Percentiles rank a stretch among this genome's conserved stretches.
Evolutionary conservation across 2,797 vertebrate species (phyloP).

Genomic region (Chiroxiphia lanceolata): DNA sequence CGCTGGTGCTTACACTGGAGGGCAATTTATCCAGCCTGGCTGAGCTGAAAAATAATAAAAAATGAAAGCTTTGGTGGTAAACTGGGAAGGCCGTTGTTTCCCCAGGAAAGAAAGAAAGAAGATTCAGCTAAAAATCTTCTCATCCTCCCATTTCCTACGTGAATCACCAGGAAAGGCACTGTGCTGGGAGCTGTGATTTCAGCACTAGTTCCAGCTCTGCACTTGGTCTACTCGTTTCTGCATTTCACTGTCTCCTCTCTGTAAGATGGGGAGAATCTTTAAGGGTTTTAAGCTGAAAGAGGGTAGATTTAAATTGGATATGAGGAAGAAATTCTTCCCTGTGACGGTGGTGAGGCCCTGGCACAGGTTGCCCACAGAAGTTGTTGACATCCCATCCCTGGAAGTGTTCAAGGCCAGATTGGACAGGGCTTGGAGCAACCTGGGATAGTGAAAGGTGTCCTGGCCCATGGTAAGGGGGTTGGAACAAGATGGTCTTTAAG

Average conservation of each 20-base stretch:
- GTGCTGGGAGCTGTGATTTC: not conserved
- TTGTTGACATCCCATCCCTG: not conserved
- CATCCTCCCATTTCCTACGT: not conserved
- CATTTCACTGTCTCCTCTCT: not conserved
- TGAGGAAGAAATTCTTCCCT: not conserved
- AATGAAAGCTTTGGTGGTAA: not conserved
- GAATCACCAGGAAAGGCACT: not conserved
- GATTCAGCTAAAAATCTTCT: not conserved
- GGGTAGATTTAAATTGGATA: not conserved
- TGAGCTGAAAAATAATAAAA: not conserved
- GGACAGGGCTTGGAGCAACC: rapidly evolving
- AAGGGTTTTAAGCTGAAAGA: not conserved
- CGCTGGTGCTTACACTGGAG: not conserved
- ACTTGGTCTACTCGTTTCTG: not conserved
- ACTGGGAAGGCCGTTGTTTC: not conserved
- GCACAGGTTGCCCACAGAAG: not conserved
- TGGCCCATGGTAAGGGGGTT: not conserved
- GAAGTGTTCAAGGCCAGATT: not conserved
- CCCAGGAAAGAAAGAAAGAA: not conserved
- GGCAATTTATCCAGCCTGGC: not conserved
- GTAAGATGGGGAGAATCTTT: not conserved
- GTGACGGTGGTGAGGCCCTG: not conserved
- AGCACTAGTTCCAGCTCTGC: not conserved
- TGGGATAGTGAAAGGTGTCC: not conserved
- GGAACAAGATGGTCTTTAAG: not conserved